These are phyloP conservation scores for Holothuria glaberrima DNA, from an alignment of 35 echinoderm and acorn worm species.

Conservation along the genomic window DNA sequence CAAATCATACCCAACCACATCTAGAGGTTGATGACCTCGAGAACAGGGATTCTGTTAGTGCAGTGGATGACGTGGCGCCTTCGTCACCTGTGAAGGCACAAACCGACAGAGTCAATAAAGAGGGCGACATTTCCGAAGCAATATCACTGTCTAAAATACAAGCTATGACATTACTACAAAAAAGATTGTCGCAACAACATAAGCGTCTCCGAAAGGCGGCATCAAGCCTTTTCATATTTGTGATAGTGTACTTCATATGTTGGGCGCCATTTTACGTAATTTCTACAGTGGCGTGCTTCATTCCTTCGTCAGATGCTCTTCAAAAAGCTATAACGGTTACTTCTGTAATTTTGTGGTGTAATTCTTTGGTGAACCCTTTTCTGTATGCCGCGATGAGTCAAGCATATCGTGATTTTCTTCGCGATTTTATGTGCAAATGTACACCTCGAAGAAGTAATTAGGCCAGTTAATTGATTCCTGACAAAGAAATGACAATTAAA, in stretches of 20 bases:
- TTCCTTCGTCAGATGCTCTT: not conserved
- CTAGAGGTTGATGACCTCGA: too few relatives aligned
- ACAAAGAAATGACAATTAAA: too few relatives aligned
- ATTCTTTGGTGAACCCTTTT: constrained; percentile 39
- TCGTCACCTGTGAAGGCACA: not conserved
- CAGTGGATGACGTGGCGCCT: too few relatives aligned
- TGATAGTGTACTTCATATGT: constrained; percentile 26
- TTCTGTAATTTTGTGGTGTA: constrained; percentile 26
- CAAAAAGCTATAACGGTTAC: not conserved
- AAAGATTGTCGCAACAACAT: not conserved
- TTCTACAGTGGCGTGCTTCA: constrained; percentile 3
- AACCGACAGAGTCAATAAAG: not conserved
- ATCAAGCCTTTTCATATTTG: not conserved
- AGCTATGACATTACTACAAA: constrained; percentile 23
- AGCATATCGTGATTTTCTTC: constrained; percentile 18
- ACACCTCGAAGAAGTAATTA: too few relatives aligned
- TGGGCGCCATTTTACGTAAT: constrained; percentile 50
- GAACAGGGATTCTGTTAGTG: too few relatives aligned
- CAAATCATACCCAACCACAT: too few relatives aligned
- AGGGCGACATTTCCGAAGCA: not conserved
- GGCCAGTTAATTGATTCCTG: too few relatives aligned
- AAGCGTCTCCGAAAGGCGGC: constrained; percentile 9
- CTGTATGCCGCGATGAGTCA: constrained; percentile 45
- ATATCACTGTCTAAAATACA: constrained; percentile 12
- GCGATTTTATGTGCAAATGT: not conserved